Conservation (phyloP, 2,888 invertebrate species). For the Cyclophora albipunctata region DNA sequence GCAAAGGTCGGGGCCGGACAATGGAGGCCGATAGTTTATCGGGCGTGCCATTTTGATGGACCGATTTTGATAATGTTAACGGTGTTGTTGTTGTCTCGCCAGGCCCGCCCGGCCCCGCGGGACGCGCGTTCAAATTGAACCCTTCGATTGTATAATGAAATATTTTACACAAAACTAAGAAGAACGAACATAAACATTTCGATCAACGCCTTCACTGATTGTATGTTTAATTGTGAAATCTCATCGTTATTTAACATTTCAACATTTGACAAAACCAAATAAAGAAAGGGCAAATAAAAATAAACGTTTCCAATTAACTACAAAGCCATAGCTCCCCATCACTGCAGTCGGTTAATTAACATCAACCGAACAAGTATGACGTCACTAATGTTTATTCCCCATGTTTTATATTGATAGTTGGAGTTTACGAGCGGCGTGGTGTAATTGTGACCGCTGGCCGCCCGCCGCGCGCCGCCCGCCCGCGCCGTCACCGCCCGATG, state of each 20-base stretch:
- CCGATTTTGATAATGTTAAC: constrained; percentile 57
- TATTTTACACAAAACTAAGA: no score
- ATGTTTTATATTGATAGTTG: constrained; percentile 47
- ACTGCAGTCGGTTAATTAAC: neutral
- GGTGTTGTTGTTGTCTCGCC: constrained; percentile 18
- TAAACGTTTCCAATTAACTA: neutral
- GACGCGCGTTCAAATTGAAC: no score
- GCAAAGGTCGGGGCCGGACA: constrained; percentile 55
- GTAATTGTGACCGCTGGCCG: constrained; percentile 38
- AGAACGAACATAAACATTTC: no score
- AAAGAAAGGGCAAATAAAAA: no score
- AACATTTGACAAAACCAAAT: no score
- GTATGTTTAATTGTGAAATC: no score
- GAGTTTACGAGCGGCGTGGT: constrained; percentile 42
- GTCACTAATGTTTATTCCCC: constrained; percentile 13
- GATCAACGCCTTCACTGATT: no score
- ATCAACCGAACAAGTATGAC: constrained; percentile 1
- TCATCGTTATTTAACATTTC: no score
- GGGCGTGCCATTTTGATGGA: constrained; percentile 57
- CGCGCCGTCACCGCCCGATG: constrained; percentile 9
- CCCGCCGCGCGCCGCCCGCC: constrained; percentile 10
- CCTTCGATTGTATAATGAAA: no score
- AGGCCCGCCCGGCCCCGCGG: neutral
- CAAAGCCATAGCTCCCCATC: neutral
- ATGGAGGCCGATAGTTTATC: constrained; percentile 52